Evolutionary conservation across 2,797 vertebrate genomes (phyloP), one percentile per base, ranked within the genome.

Genomic region (Alca torda): DNA sequence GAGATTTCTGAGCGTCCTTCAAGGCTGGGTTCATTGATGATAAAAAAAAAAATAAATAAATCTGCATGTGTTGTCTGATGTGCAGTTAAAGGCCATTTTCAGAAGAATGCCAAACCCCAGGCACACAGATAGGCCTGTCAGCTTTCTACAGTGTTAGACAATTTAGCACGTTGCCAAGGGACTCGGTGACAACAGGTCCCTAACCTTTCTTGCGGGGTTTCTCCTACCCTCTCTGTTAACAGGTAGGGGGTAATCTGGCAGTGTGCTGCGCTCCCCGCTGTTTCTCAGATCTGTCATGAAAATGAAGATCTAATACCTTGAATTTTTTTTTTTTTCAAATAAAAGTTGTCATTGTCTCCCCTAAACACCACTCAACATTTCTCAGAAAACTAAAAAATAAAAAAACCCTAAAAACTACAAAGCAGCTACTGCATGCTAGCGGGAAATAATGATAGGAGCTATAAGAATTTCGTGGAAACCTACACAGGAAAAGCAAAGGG

Each of bases 31-130:
- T 69, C 37, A 31, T 7, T 13, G 21, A 21, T 11, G 2, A 4
- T 21, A 4, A 20, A 20, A 39, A 20, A 39, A 50, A 60, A 33
- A 18, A 6, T 31, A 59, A 57, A 18, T 37, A 48, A 20, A 17
- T 7, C 12, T n/a, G 3, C 10, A 16, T 3, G 0, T 16, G 11
- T 12, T 64, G 24, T 21, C 11, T 56, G n/a, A 11, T 3, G 3
- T 18, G 19, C 23, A 64, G 33, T 8, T 37, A 69, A 68, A 85
- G 17, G 31, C 15, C 20, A 5, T 30, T 76, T 77, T 51, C 60
- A 39, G 33, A 57, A 41, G 33, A 74, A 57, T 1, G 14, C 14
- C 21, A 16, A 57, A 26, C 30, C 21, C 18, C 8, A 2, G 7
- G 41, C 28, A 45, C 26, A n/a, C 14, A n/a, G 4, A 33, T 3